Evolutionary conservation across 1,140 invertebrate species (phyloP), one percentile per base, ranked within the genome.

Genomic region (Lysiphlebus fabarum): DNA sequence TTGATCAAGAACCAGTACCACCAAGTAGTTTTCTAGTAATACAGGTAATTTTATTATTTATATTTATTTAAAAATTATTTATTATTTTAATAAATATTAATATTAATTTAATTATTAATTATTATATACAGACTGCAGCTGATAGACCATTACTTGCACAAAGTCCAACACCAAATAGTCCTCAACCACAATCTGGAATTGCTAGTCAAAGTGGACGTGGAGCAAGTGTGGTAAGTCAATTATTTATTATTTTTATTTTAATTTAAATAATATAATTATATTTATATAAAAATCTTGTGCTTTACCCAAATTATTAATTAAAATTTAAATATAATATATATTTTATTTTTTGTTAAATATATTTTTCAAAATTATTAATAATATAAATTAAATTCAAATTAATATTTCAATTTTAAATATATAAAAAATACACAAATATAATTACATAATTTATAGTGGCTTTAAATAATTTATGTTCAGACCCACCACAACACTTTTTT

Each of bases 11-110:
- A 67, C 83, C 83, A 36, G 82, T 83, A 59, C 83, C 81, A 62
- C 77, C 88, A 59, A 89, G 87, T 60, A 91, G 93, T 68, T 98
- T 96, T 80, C 82, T 97, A 69, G 90, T 98, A 51, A 93, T 97
- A 63, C 93, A 96, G 76, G 90, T 77, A 63, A 56, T 9, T 9
- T 47, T 1, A 40, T 11, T 40, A 6, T n/a, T n/a, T n/a, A n/a
- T 58, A 47, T 45, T 51, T 53, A 17, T 44, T 42, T 38, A 26
- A 26, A 55, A 51, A 53, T 38, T 49, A 7, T 51, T 36, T n/a
- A 8, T 50, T 38, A 36, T n/a, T 10, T 43, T 61, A 38, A 36
- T 38, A 43, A 17, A 48, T 36, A 42, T 2, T 43, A 17, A 53
- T 10, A 53, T 53, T 36, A 53, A 43, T 53, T 14, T 12, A 55